Conservation (phyloP, 2,888 invertebrate species). For the Colletes collaris region DNA sequence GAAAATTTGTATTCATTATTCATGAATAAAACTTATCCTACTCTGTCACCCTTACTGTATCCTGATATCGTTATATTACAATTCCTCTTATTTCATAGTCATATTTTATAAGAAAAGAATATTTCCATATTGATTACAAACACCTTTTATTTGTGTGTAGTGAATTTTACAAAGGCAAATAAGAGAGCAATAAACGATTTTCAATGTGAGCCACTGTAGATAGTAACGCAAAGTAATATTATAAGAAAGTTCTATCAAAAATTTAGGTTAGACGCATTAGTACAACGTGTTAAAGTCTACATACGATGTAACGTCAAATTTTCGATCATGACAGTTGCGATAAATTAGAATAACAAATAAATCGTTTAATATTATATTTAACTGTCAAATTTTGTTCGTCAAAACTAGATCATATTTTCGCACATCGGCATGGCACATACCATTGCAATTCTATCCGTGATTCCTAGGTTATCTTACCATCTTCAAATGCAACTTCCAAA, state of each 20-base stretch:
- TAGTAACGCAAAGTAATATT: not conserved
- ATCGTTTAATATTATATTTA: not conserved
- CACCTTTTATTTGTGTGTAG: too few species aligned
- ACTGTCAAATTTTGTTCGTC: not conserved
- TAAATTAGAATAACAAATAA: not conserved
- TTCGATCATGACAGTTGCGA: not conserved
- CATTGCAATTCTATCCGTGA: constrained; percentile 73
- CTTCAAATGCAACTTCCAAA: constrained; percentile 73
- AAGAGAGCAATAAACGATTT: not conserved
- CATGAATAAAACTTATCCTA: too few species aligned
- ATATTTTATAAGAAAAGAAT: too few species aligned
- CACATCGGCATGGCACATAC: constrained; percentile 52
- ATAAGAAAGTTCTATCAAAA: not conserved
- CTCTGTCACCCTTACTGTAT: too few species aligned
- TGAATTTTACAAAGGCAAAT: not conserved
- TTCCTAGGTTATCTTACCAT: constrained; percentile 76
- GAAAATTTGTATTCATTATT: too few species aligned
- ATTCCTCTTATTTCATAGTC: too few species aligned
- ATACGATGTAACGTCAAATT: not conserved
- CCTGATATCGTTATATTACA: too few species aligned
- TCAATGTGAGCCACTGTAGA: not conserved
- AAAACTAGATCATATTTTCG: constrained; percentile 34
- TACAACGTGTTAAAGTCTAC: constrained; percentile 1
- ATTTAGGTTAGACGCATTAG: constrained; percentile 44
- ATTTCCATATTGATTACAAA: too few species aligned